Base-by-base conservation (phyloP, 2,113 vertebrate species). In the Cromileptes altivelis region DNA sequence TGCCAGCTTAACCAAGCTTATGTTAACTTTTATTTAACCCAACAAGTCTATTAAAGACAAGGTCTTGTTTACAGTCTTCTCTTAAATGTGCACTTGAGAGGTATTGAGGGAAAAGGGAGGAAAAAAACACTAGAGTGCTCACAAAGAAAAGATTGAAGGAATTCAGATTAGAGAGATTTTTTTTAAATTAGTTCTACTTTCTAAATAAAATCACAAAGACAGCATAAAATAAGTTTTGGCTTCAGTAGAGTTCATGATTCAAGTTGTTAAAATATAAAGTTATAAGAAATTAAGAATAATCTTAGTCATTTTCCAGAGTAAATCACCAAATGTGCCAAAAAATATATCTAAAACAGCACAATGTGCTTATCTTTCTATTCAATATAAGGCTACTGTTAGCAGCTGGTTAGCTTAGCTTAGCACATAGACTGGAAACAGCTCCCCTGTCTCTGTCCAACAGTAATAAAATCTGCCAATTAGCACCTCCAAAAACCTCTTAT, bases 21-120 rank as follows among this genome's bases (percentile, higher is more conserved):
- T 30, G 70, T 56, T 62, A 27, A 79, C 67, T 75, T 27, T 60
- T 18, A 71, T 55, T 70, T 40, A 58, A 67, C 45, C 47, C 11
- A 65, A 75, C 58, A 30, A 56, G 18, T 65, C 14, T 40, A 60
- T 78, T 81, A 70, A 55, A 19, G 74, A 47, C 50, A 75, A 21
- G 25, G 15, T 49, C 21, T 70, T 88, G 60, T 82, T 75, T 33
- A 63, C 65, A 60, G 52, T 55, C 25, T 70, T 61, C 74, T 60
- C 49, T 65, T 3, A 4, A 65, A 45, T 8, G 2, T 14, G 19
- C 17, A 70, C 49, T 65, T 21, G 53, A 76, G 70, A 33, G 17
- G 27, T 15, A 27, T 6, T 14, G 40, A 64, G 27, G 50, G 9
- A 79, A 33, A 23, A 47, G 21, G 30, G 23, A 7, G 0, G 25